These are phyloP conservation scores for Oreonectes daqikongensis DNA, from an alignment of 2,797 vertebrate species.

Conservation along the genomic window DNA sequence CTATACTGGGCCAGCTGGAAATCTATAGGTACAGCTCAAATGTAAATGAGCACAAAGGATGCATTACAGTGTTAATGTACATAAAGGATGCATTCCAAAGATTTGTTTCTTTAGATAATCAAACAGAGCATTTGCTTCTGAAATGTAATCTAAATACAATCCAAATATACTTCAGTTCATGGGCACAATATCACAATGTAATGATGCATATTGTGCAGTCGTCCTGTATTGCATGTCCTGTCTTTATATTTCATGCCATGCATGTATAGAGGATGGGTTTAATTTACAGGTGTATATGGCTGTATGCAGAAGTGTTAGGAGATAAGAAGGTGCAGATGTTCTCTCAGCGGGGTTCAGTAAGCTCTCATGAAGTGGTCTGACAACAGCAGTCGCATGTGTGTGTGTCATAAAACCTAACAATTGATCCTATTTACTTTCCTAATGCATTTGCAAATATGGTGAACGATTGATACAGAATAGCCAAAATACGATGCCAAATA, in stretches of 20 bases:
- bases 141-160: not conserved
- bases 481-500: no score
- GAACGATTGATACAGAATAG: no score
- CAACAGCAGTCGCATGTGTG: conserved; percentile 30
- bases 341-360: conserved; percentile 72
- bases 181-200: not conserved
- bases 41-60: no score
- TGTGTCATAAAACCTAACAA: not conserved
- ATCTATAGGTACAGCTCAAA: not conserved
- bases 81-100: no score
- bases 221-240: not conserved
- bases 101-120: no score
- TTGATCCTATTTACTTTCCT: not conserved
- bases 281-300: not conserved
- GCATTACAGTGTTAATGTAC: no score
- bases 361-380: conserved; percentile 62
- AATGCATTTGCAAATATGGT: not conserved
- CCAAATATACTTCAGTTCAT: not conserved
- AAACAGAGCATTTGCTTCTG: no score
- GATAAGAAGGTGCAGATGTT: conserved; percentile 68
- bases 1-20: not conserved
- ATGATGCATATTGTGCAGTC: not conserved
- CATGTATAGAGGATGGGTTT: not conserved
- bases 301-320: not conserved
- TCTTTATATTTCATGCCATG: not conserved